These are phyloP conservation scores for Eupeodes luniger DNA, from an alignment of 2,888 invertebrate genomes.

Conservation along the genomic window DNA sequence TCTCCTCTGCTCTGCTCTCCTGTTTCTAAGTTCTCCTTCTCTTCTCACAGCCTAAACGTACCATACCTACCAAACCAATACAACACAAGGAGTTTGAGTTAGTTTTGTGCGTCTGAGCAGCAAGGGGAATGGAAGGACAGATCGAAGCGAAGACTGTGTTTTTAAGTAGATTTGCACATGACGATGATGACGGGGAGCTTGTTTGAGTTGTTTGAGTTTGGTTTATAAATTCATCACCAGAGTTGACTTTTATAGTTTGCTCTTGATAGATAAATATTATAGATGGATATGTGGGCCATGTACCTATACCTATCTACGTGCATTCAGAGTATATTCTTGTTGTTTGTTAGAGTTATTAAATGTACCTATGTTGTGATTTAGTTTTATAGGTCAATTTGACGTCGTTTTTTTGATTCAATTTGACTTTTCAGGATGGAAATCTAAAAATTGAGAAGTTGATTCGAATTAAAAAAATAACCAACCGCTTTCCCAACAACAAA, in stretches of 20 bases:
- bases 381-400: not conserved
- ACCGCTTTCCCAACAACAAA: not conserved
- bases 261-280: constrained; percentile 9
- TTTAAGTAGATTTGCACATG: constrained; percentile 24
- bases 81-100: not conserved
- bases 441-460: not conserved
- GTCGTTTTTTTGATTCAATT: not conserved
- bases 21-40: too few relatives aligned
- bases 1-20: not conserved
- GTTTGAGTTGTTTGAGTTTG: not conserved
- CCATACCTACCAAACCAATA: too few relatives aligned
- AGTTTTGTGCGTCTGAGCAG: constrained; percentile 31
- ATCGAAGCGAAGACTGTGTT: constrained; percentile 15
- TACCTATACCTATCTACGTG: not conserved
- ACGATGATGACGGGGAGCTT: not conserved
- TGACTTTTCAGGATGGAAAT: not conserved
- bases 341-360: not conserved
- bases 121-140: constrained; percentile 8
- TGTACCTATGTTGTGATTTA: not conserved
- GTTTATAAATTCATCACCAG: constrained; percentile 20
- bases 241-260: constrained; percentile 16
- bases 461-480: not conserved
- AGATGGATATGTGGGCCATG: constrained; percentile 2
- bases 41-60: not conserved
- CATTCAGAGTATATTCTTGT: not conserved